Percentiles rank a stretch among this genome's conserved stretches.
phyloP scores from a whole-genome alignment of 1,140 invertebrate species.

The Pentalonia nigronervosa region DNA sequence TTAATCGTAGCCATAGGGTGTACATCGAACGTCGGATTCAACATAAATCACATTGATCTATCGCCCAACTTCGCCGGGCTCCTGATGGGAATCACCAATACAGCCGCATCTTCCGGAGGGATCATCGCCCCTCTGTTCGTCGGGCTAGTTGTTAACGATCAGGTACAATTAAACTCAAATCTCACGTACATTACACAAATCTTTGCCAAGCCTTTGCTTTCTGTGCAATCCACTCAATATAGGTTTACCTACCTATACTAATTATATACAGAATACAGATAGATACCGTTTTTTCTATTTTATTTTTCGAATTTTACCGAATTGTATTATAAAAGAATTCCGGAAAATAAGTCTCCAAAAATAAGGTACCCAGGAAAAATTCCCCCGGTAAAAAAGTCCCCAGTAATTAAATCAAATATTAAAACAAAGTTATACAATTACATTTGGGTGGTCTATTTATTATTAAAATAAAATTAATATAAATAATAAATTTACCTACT shows the following conservation, averaged over 20 bases:
- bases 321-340: not conserved
- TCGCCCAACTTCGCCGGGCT: constrained; percentile 66
- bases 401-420: too few relatives aligned
- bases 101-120: constrained; percentile 85
- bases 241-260: too few relatives aligned
- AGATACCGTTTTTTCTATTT: not conserved
- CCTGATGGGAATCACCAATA: constrained; percentile 61
- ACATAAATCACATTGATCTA: constrained; percentile 75
- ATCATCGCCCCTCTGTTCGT: constrained; percentile 83
- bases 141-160: constrained; percentile 77
- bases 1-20: constrained; percentile 70
- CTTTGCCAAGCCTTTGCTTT: not conserved
- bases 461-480: too few relatives aligned
- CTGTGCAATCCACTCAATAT: not conserved
- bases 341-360: too few relatives aligned
- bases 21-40: constrained; percentile 67
- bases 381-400: too few relatives aligned
- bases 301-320: not conserved
- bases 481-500: too few relatives aligned
- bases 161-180: constrained; percentile 65
- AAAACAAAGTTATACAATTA: too few relatives aligned
- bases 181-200: not conserved
- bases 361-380: too few relatives aligned
- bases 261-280: not conserved
- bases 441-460: too few relatives aligned